A percentile compares a stretch with the other conserved stretches of the same genome.
These are phyloP conservation scores for Byasa hedistus DNA, from an alignment of 2,888 invertebrate genomes.

Conservation along the genomic window DNA sequence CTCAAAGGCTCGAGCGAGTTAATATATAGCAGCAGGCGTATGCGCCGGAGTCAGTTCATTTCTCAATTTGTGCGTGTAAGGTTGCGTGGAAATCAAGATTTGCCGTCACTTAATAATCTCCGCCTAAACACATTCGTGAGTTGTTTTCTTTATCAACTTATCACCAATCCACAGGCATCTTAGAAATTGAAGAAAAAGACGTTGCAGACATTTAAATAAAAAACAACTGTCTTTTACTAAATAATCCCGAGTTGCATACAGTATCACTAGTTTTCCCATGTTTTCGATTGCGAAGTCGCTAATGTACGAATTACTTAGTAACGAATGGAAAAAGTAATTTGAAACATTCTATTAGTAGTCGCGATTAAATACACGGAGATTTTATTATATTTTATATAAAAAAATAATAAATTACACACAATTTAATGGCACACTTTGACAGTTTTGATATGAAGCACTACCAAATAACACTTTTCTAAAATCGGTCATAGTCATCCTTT, in stretches of 20 bases:
- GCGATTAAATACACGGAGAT: too few relatives aligned
- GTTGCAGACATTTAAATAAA: too few relatives aligned
- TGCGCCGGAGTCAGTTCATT: conserved; percentile 14
- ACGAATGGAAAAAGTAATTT: too few relatives aligned
- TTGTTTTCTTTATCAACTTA: not conserved
- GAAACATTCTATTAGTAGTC: too few relatives aligned
- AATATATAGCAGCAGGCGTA: conserved; percentile 6
- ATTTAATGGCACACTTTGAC: too few relatives aligned
- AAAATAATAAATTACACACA: too few relatives aligned
- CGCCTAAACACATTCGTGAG: conserved; percentile 9
- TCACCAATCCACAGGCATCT: not conserved
- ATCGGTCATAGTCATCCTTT: too few relatives aligned
- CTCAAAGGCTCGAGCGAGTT: conserved; percentile 1
- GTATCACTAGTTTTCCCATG: not conserved
- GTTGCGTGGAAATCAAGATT: conserved; percentile 13
- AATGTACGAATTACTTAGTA: too few relatives aligned
- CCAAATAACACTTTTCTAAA: too few relatives aligned
- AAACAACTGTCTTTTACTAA: conserved; percentile 3
- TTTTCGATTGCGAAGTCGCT: not conserved
- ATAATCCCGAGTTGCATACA: conserved; percentile 1
- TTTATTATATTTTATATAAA: too few relatives aligned
- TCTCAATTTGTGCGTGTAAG: conserved; percentile 16
- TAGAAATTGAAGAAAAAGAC: not conserved
- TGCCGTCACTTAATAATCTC: not conserved
- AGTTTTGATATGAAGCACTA: too few relatives aligned